Base-by-base conservation (phyloP, 2,797 vertebrate species). In the Anguilla obscura region DNA sequence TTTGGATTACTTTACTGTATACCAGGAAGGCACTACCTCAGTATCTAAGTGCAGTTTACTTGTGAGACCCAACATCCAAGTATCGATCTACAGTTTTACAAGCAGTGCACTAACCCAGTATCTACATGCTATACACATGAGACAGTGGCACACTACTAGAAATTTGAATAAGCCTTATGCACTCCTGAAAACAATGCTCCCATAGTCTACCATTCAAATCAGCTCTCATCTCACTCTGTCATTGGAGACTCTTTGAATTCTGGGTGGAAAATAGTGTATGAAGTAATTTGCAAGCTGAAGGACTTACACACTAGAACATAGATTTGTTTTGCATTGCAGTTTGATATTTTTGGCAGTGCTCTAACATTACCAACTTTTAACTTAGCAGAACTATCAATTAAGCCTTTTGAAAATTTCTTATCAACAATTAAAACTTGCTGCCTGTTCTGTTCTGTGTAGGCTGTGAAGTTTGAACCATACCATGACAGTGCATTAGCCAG, bases 391-490 rank as follows among this genome's bases (percentile, higher is more conserved):
- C 45, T n/a, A 45, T 80, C 16, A 80, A 40, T 24, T 18, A 40
- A 12, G 18, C 7, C 18, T 48, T 48, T 50, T 82, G 40, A 0
- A 10, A 9, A 18, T 5, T 82, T 48, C n/a, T 80, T n/a, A 82
- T 45, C 33, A 50, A 80, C 76, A 6, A 21, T 80, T 1, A 80
- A 45, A 74, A n/a, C 56, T 80, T 8, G 10, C 40, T 80, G 24
- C n/a, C 79, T 69, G 36, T 5, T 90, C 12, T 91, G 79, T 91
- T 0, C 91, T 30, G 21, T 87, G 24, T 89, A 99, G 99, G 99
- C 99, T 52, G 98, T 99, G 87, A 99, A 99, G 92, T 99, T 99
- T 94, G 99, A 99, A 93, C 99, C 99, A 0, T 99, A 99, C 91
- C 99, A 99, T 86, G 98, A 99, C 96, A 99, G 98, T 0, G 97